Evolutionary conservation across 2,888 invertebrate species (phyloP), one percentile per base, ranked within the genome.

Genomic region (Sarcophaga rosellei): DNA sequence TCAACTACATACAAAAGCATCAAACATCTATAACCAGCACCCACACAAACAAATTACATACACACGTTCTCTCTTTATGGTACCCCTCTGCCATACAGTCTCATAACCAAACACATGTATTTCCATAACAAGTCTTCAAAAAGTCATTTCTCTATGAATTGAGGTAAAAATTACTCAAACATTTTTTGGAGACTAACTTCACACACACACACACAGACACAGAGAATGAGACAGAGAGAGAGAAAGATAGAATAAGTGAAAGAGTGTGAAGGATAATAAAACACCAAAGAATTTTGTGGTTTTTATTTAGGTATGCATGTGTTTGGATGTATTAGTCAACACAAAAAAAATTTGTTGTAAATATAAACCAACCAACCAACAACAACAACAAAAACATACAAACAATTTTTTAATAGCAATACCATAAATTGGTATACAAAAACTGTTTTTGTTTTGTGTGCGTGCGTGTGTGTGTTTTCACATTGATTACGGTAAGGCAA

Each of bases 281-380:
- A 65, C 21, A 59, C 62, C 57, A 79, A 70, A 80, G 59, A 73
- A 73, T 73, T 80, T 86, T 86, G 53, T 82, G 79, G 70, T 82
- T 59, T 79, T 45, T 25, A 12, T 10, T 63, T 63, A 23, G 10
- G 45, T 63, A 20, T 15, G 53, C 15, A 53, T 15, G 4, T 53
- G 17, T 53, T 59, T 25, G 15, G 3, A 21, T 44, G 12, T 44
- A 44, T 57, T 59, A 44, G 74, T 21, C 35, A 35, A 61, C 10
- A 76, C 11, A 76, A 59, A 65, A 65, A 15, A 68, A 4, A 74
- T 20, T 12, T 15, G 53, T 17, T 44, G 10, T 57, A 75, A 53
- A 53, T 62, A 12, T 44, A 73, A 76, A 57, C 35, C 53, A 53
- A 57, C 11, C 3, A 68, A 53, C 23, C 4, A 35, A 73, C 59